phyloP scores from a whole-genome alignment of 2,113 vertebrate genomes.

The Rhinichthys klamathensis region DNA sequence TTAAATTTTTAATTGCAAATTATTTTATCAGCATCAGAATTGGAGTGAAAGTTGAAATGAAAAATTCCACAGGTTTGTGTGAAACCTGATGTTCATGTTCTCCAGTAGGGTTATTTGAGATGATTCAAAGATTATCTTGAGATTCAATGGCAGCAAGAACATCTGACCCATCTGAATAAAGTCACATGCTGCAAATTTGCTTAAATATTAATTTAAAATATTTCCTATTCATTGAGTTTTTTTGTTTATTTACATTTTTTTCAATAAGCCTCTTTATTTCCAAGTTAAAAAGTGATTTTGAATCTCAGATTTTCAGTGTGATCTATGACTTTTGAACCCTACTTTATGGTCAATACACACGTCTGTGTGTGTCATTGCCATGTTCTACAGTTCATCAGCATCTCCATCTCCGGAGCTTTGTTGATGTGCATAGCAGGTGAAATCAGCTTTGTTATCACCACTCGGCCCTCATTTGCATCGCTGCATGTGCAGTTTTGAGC shows the following conservation, averaged over 20 bases:
- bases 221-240: background rate
- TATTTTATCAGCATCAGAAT: background rate
- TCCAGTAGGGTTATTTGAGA: background rate
- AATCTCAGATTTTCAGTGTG: background rate
- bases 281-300: background rate
- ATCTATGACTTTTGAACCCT: background rate
- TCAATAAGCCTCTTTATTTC: background rate
- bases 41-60: background rate
- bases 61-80: background rate
- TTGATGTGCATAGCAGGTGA: background rate
- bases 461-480: background rate
- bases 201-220: background rate
- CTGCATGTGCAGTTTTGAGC: slow-evolving; percentile 6
- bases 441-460: background rate
- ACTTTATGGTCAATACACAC: background rate
- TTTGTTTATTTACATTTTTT: too few relatives aligned
- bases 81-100: background rate
- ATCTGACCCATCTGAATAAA: background rate
- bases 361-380: background rate
- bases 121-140: background rate
- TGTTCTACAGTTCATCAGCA: background rate
- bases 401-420: background rate
- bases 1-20: background rate
- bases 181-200: background rate
- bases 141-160: background rate